These are phyloP conservation scores for Aradus depressus DNA, from an alignment of 2,888 invertebrate species.

Conservation along the genomic window DNA sequence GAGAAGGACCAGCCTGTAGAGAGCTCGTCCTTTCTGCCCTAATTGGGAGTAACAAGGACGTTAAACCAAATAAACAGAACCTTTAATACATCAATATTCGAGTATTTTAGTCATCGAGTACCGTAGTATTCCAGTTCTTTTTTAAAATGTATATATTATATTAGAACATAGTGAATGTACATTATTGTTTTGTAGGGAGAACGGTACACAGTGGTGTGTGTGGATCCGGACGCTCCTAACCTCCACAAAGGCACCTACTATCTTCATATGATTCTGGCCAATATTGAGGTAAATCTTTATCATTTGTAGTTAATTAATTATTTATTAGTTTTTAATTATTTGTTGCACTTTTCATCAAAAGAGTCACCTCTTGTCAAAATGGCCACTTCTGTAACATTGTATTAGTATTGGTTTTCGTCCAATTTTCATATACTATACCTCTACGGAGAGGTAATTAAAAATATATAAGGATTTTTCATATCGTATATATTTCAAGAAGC, in stretches of 20 bases:
- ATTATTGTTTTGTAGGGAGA: slow-evolving; percentile 39
- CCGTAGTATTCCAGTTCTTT: neutral
- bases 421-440: too few species aligned
- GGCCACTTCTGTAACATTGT: too few species aligned
- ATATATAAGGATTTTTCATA: too few species aligned
- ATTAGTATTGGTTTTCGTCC: too few species aligned
- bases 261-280: slow-evolving; percentile 43
- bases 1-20: too few species aligned
- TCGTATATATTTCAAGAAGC: too few species aligned
- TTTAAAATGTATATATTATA: neutral
- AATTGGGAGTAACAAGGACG: neutral
- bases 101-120: neutral
- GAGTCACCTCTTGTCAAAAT: too few species aligned
- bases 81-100: neutral
- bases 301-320: neutral
- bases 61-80: neutral
- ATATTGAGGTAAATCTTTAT: slow-evolving; percentile 41
- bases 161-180: neutral
- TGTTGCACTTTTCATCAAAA: too few species aligned
- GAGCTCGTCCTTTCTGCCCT: too few species aligned
- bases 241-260: slow-evolving; percentile 41
- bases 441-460: too few species aligned
- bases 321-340: too few species aligned
- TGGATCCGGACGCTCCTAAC: slow-evolving; percentile 43
- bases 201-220: slow-evolving; percentile 41